Evolutionary conservation across 2,797 vertebrate species (phyloP).

Genomic region (Falco berigora): DNA sequence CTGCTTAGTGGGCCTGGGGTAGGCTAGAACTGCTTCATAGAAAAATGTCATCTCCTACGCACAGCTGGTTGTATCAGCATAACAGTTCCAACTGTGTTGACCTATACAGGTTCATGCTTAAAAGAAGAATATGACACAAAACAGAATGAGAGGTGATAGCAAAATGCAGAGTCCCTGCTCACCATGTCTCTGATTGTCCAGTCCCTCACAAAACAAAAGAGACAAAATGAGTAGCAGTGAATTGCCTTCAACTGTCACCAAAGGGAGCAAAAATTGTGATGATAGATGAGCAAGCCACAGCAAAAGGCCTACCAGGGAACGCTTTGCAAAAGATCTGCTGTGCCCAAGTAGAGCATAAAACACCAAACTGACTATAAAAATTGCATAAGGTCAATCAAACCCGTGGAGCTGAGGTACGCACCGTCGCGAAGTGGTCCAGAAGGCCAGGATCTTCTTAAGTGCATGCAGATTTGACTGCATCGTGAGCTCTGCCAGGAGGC

Average conservation of each 20-base stretch:
- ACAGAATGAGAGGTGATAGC: not conserved
- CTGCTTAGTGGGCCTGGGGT: not conserved
- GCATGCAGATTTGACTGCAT: constrained; percentile 24
- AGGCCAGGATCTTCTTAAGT: constrained; percentile 17
- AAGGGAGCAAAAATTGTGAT: not conserved
- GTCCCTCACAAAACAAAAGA: not conserved
- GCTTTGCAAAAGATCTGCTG: not conserved
- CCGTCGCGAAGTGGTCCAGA: not conserved
- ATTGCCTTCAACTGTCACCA: not conserved
- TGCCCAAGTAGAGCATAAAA: not conserved
- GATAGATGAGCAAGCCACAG: not conserved
- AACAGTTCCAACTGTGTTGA: not conserved
- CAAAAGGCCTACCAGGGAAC: not conserved
- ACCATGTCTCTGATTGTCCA: accelerated
- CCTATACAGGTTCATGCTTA: not conserved
- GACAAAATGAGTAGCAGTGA: not conserved
- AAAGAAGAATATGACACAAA: not conserved
- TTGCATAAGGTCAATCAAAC: not conserved
- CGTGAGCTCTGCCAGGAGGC: not conserved
- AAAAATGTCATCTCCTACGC: not conserved
- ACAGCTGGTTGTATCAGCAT: not conserved
- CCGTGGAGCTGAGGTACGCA: not conserved
- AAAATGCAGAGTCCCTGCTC: not conserved
- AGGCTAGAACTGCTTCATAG: not conserved
- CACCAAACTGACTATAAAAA: not conserved